These are phyloP conservation scores for Pristionchus mayeri DNA, from an alignment of 2,888 invertebrate genomes.

Conservation along the genomic window DNA sequence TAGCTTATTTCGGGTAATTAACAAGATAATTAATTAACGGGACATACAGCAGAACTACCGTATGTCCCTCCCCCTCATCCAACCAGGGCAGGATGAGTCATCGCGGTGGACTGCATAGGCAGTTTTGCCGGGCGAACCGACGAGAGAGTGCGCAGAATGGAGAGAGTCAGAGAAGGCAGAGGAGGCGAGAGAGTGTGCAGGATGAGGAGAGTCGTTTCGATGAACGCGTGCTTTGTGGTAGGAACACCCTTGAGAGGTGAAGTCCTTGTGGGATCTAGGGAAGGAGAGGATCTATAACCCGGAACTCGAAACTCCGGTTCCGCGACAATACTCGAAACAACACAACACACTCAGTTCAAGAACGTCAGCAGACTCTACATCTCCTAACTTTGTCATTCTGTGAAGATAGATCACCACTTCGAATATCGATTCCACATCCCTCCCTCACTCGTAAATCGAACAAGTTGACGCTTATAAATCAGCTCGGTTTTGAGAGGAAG, in stretches of 20 bases:
- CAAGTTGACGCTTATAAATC: constrained; percentile 27
- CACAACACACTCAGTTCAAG: too few relatives aligned
- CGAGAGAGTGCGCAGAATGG: background rate
- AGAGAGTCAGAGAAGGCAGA: background rate
- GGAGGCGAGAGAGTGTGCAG: background rate
- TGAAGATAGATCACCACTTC: constrained; percentile 7
- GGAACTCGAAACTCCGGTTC: too few relatives aligned
- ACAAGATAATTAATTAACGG: too few relatives aligned
- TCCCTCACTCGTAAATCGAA: background rate
- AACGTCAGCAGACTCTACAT: too few relatives aligned
- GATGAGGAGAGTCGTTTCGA: background rate
- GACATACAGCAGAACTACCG: constrained; percentile 8
- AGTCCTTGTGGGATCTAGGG: too few relatives aligned
- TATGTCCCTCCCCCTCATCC: background rate
- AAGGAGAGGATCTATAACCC: too few relatives aligned
- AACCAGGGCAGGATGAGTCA: background rate
- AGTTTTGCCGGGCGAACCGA: background rate
- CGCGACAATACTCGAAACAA: too few relatives aligned
- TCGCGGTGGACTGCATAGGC: background rate
- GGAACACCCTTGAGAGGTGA: too few relatives aligned
- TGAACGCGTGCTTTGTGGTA: background rate
- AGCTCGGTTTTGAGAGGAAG: constrained; percentile 5
- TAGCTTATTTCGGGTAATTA: background rate
- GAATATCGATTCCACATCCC: background rate
- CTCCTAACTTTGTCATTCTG: background rate